phyloP scores from a whole-genome alignment of 2,888 invertebrate species.

The Eupeodes luniger region DNA sequence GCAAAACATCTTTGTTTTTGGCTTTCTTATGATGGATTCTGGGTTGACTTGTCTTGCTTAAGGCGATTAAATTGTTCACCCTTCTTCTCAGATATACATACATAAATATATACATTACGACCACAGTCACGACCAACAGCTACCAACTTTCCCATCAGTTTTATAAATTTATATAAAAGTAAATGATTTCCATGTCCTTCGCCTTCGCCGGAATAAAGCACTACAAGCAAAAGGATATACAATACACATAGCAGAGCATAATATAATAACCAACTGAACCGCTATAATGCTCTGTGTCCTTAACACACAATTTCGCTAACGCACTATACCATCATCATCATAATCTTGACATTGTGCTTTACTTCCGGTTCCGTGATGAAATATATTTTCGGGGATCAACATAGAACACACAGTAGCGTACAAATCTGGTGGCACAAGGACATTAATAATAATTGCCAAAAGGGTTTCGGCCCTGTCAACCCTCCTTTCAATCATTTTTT shows the following conservation, averaged over 20 bases:
- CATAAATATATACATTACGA: neutral
- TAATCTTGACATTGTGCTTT: slow-evolving; percentile 33
- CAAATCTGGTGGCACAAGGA: slow-evolving; percentile 63
- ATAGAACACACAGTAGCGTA: slow-evolving; percentile 2
- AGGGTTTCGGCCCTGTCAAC: slow-evolving; percentile 60
- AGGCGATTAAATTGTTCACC: slow-evolving; percentile 33
- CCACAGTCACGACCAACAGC: neutral
- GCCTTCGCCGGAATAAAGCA: neutral
- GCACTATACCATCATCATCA: neutral
- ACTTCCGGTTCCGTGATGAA: slow-evolving; percentile 63
- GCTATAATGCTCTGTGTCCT: neutral
- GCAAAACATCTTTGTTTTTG: slow-evolving; percentile 17
- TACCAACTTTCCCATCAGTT: neutral
- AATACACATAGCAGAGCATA: neutral
- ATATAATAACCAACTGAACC: neutral
- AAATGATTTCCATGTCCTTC: slow-evolving; percentile 20
- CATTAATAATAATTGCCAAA: slow-evolving; percentile 66
- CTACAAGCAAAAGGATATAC: neutral
- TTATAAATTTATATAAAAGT: neutral
- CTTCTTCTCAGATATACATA: neutral
- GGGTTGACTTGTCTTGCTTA: slow-evolving; percentile 28
- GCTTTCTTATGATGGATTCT: slow-evolving; percentile 21
- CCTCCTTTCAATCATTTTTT: slow-evolving; percentile 53
- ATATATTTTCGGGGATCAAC: slow-evolving; percentile 25
- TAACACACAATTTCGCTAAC: slow-evolving; percentile 20